These are phyloP conservation scores for Sarcophilus harrisii DNA, from an alignment of 2,797 vertebrate species.

Conservation along the genomic window DNA sequence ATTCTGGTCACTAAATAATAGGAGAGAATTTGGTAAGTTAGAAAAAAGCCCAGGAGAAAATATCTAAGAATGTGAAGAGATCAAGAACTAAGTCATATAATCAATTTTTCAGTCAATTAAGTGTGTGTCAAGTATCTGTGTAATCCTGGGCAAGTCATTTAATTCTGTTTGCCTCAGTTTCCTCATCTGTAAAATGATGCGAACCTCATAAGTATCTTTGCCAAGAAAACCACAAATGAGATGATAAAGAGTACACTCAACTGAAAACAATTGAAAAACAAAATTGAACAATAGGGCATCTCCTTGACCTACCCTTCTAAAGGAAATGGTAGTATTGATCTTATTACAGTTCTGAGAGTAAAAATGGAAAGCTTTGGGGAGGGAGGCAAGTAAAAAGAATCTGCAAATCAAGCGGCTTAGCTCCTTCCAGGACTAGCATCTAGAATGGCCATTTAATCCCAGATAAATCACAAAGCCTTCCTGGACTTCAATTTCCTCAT, in stretches of 20 bases:
- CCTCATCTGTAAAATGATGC: not conserved
- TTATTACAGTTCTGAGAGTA: not conserved
- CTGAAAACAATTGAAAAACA: not conserved
- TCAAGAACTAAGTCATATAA: not conserved
- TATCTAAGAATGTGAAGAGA: not conserved
- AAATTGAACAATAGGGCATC: not conserved
- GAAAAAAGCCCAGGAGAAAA: not conserved
- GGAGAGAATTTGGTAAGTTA: not conserved
- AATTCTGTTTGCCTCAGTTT: not conserved
- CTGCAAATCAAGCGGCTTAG: not conserved
- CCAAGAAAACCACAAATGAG: not conserved
- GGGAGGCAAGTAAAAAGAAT: not conserved
- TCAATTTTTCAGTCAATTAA: not conserved
- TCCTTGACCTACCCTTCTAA: not conserved
- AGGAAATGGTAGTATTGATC: not conserved
- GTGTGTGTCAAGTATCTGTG: not conserved
- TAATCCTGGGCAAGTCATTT: not conserved
- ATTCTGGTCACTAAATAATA: not conserved
- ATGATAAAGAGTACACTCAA: not conserved
- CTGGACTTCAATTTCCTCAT: not conserved
- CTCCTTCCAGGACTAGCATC: not conserved
- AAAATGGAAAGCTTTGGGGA: not conserved
- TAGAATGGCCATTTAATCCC: not conserved
- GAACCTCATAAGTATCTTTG: not conserved
- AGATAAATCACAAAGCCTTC: not conserved